Evolutionary conservation across 2,113 vertebrate species (phyloP), one percentile per base, ranked within the genome.

Genomic region (Petromus typicus): DNA sequence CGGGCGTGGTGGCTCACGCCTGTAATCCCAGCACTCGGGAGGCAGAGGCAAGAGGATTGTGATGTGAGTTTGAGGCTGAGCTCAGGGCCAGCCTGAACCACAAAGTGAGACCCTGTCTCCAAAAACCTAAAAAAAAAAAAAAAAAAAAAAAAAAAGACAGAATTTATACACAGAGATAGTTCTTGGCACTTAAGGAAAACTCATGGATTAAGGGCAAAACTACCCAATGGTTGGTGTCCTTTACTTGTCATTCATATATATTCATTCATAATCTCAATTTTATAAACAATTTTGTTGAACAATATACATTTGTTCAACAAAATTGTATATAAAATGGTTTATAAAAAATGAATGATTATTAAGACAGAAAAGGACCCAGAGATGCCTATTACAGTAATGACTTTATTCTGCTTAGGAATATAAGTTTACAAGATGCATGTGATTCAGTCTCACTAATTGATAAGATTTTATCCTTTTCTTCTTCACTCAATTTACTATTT

Each of bases 401-500:
- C 69, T 67, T 57, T 85, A 6, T 83, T 1, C 23, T 57, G 34
- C 20, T 76, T 56, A 78, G 20, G 51, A 30, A 86, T 48, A 23
- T 3, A 84, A 32, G 7, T 87, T 88, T 88, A 92, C 7, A 56
- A 23, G 4, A 45, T 78, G 30, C 9, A 48, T 32, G 83, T 71
- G 43, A 1, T 20, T 57, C 3, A 3, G 0, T 69, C 9, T 40
- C 32, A 57, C 0, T 30, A 34, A 40, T 3, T 23, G 63, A 22
- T 20, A 79, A 61, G 83, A 64, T 78, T 69, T 61, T 82, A 64
- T 78, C 34, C 59, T 25, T 76, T 61, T 9, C 51, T 45, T 40
- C 5, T 75, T 67, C 57, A 34, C 59, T 89, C 22, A 54, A 80
- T 63, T 90, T 93, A 69, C 32, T 61, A 37, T 66, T 84, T 94